Evolutionary conservation across 2,113 vertebrate genomes (phyloP).

Genomic region (Corapipo altera): DNA sequence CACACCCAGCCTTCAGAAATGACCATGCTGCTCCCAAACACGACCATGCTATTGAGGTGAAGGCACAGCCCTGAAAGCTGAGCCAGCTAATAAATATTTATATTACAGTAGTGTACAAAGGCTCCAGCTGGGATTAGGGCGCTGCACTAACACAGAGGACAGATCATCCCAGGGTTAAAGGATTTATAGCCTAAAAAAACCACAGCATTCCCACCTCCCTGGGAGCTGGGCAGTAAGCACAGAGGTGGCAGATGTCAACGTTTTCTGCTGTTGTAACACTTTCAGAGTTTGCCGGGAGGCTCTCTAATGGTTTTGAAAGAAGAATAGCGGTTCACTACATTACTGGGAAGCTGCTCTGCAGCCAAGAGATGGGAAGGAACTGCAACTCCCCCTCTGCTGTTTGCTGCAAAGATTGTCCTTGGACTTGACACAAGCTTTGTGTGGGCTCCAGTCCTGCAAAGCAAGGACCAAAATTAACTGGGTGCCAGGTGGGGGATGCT

Average conservation of each 20-base stretch:
- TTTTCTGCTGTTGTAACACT: background rate
- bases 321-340: background rate
- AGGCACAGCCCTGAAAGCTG: background rate
- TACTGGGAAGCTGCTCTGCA: background rate
- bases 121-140: background rate
- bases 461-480: rapidly evolving
- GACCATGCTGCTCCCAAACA: background rate
- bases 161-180: constrained; percentile 2
- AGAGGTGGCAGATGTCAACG: background rate
- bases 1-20: background rate
- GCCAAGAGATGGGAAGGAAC: background rate
- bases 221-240: background rate
- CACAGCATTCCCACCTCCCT: background rate
- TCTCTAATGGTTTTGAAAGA: background rate
- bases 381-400: rapidly evolving
- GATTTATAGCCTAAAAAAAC: background rate
- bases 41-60: background rate
- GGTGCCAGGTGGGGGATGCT: background rate
- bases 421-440: rapidly evolving
- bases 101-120: background rate
- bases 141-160: background rate
- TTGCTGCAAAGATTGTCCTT: background rate
- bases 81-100: background rate
- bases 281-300: background rate
- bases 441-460: background rate